Conservation (phyloP, 2,888 invertebrate species). For the Nemotelus nigrinus region DNA sequence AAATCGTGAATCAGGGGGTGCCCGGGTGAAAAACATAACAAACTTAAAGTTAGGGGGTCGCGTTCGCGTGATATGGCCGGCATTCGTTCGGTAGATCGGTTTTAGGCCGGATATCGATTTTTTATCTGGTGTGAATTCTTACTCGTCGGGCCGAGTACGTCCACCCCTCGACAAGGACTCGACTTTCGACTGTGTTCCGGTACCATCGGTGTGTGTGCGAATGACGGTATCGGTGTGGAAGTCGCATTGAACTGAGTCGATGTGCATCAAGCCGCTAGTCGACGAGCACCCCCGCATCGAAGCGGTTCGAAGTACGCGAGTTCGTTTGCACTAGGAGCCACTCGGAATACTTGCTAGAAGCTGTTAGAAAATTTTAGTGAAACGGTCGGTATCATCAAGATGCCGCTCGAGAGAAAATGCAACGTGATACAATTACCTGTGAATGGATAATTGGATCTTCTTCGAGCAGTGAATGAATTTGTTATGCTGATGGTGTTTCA, state of each 20-base stretch:
- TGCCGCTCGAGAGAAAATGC: neutral
- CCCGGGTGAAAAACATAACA: neutral
- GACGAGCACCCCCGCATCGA: slow-evolving; percentile 32
- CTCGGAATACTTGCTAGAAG: neutral
- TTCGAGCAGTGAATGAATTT: neutral
- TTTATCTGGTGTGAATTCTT: slow-evolving; percentile 26
- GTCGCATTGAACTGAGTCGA: slow-evolving; percentile 8
- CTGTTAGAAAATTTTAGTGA: slow-evolving; percentile 4
- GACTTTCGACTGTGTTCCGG: slow-evolving; percentile 22
- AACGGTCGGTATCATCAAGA: slow-evolving; percentile 1
- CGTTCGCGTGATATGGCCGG: slow-evolving; percentile 39
- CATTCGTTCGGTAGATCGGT: slow-evolving; percentile 44
- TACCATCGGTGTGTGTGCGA: slow-evolving; percentile 28
- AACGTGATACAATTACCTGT: slow-evolving; percentile 20
- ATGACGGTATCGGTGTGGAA: slow-evolving; percentile 26
- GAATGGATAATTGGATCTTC: slow-evolving; percentile 23
- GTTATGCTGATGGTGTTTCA: no score
- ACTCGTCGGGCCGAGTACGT: neutral
- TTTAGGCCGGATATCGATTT: slow-evolving; percentile 47
- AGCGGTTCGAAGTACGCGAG: slow-evolving; percentile 28
- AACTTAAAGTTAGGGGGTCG: slow-evolving; percentile 32
- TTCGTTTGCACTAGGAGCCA: neutral
- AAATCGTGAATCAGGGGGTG: neutral
- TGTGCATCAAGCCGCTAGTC: slow-evolving; percentile 30
- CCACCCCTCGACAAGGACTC: slow-evolving; percentile 27